Evolutionary conservation across 2,888 invertebrate genomes (phyloP).

Genomic region (Tethea ocularis): DNA sequence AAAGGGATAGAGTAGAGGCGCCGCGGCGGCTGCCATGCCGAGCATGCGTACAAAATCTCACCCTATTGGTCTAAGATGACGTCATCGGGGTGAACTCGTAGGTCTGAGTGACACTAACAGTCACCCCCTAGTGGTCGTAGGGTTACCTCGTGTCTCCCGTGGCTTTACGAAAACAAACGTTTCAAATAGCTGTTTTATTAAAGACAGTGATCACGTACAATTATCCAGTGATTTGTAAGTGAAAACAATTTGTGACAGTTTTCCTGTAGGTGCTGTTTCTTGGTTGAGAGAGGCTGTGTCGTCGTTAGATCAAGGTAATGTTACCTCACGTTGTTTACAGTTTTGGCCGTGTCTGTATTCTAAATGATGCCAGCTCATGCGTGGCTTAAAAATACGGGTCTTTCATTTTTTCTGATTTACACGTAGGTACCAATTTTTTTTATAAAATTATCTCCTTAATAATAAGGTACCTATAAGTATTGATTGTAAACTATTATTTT

Average conservation of each 20-base stretch:
- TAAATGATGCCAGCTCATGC: constrained; percentile 59
- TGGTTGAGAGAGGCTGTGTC: constrained; percentile 14
- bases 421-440: neutral
- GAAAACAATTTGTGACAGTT: constrained; percentile 13
- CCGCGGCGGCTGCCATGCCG: constrained; percentile 71
- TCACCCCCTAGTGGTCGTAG: constrained; percentile 73
- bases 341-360: constrained; percentile 56
- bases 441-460: neutral
- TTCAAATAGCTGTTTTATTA: constrained; percentile 44
- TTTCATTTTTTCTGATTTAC: neutral
- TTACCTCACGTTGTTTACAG: constrained; percentile 63
- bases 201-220: constrained; percentile 43
- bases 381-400: constrained; percentile 33
- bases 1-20: constrained; percentile 60
- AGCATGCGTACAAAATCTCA: constrained; percentile 73
- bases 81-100: constrained; percentile 81
- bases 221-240: constrained; percentile 47
- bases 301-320: constrained; percentile 41
- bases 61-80: constrained; percentile 81
- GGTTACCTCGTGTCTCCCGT: constrained; percentile 57
- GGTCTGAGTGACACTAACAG: constrained; percentile 78
- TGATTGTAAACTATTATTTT: neutral
- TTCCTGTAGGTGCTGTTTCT: neutral
- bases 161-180: constrained; percentile 67
- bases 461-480: neutral